Conservation (phyloP, 2,797 vertebrate genomes). For the Pogonophryne albipinna region DNA sequence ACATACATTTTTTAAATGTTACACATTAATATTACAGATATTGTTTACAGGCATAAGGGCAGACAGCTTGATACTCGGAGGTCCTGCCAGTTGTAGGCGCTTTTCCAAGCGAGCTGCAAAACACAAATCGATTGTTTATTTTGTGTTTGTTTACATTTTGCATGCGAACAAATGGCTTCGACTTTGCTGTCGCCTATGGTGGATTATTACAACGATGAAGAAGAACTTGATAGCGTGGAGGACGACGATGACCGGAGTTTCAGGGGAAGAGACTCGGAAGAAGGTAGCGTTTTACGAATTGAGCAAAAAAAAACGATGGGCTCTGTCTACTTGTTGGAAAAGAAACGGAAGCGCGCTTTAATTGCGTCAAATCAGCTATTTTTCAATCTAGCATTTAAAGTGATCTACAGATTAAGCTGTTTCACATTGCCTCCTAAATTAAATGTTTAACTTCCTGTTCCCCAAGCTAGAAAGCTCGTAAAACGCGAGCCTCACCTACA, state of each 20-base stretch:
- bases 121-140: conserved; percentile 83
- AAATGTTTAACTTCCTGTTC: no score
- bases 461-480: not conserved
- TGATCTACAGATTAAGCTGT: accelerated
- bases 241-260: conserved; percentile 96
- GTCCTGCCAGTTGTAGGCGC: conserved; percentile 82
- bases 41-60: conserved; percentile 64
- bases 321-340: conserved; percentile 71
- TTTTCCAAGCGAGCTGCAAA: conserved; percentile 78
- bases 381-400: not conserved
- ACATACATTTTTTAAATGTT: accelerated
- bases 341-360: conserved; percentile 45
- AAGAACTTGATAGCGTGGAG: conserved; percentile 94
- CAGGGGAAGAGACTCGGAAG: conserved; percentile 94
- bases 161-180: conserved; percentile 82
- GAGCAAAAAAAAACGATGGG: conserved; percentile 47
- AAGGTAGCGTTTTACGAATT: conserved; percentile 84
- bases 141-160: conserved; percentile 81
- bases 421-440: accelerated
- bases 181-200: conserved; percentile 89
- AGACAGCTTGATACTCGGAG: conserved; percentile 44
- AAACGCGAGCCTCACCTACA: conserved; percentile 3
- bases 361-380: not conserved
- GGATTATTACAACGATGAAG: conserved; percentile 96
- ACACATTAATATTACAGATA: not conserved